phyloP scores from a whole-genome alignment of 2,888 invertebrate genomes.

The Drosophila subsilvestris region DNA sequence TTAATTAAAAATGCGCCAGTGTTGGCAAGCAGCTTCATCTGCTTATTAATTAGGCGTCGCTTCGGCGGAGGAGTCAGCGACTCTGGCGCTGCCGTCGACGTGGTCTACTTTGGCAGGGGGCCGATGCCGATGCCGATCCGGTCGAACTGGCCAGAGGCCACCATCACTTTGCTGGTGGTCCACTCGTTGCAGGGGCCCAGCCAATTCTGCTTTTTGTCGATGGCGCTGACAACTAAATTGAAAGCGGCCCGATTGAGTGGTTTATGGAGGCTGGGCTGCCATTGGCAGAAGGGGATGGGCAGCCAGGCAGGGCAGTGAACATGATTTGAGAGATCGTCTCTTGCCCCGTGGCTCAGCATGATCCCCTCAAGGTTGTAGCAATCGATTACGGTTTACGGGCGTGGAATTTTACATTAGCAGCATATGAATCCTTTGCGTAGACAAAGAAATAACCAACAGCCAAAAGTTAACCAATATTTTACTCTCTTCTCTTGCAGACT shows the following conservation, averaged over 20 bases:
- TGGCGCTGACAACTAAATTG: conserved; percentile 59
- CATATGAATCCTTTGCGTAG: conserved; percentile 21
- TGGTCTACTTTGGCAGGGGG: conserved; percentile 31
- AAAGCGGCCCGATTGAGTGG: conserved; percentile 60
- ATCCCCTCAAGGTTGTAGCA: conserved; percentile 48
- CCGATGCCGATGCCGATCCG: conserved; percentile 23
- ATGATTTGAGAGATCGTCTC: conserved; percentile 35
- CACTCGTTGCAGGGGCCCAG: conserved; percentile 29
- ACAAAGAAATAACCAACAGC: conserved; percentile 8
- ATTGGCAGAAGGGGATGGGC: conserved; percentile 9
- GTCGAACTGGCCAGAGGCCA: conserved; percentile 41
- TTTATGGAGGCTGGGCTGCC: conserved; percentile 40
- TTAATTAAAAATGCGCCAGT: conserved; percentile 77
- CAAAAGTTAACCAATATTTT: conserved; percentile 12
- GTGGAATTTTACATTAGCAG: conserved; percentile 29
- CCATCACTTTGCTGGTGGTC: conserved; percentile 67
- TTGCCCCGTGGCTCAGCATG: conserved; percentile 30
- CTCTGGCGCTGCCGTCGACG: conserved; percentile 29
- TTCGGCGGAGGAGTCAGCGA: conserved; percentile 32
- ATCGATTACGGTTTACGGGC: conserved; percentile 11
- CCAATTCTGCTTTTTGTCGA: conserved; percentile 41
- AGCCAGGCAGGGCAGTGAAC: neutral
- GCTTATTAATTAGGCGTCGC: conserved; percentile 73
- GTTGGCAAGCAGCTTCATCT: conserved; percentile 69
- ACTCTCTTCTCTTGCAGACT: conserved; percentile 87